A percentile compares a stretch with the other conserved stretches of the same genome.
Conservation (phyloP, 2,888 invertebrate species). For the Cosmia pyralina region DNA sequence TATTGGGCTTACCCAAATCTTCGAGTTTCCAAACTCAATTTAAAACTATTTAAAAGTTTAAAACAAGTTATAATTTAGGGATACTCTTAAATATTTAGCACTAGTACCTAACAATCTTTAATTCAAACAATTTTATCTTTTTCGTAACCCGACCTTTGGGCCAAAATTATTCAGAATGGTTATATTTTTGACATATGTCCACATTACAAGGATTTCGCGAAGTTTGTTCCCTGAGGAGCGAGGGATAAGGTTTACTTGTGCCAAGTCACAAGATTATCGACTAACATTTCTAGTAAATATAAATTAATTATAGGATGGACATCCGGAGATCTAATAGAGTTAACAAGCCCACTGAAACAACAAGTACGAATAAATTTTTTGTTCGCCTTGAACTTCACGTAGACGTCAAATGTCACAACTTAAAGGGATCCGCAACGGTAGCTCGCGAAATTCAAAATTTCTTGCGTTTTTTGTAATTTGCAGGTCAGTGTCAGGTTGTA, state of each 20-base stretch:
- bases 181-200: conserved; percentile 56
- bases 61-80: conserved; percentile 47
- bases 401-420: conserved; percentile 14
- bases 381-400: conserved; percentile 7
- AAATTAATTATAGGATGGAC: conserved; percentile 10
- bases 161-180: conserved; percentile 43
- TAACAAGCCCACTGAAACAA: conserved; percentile 20
- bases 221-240: conserved; percentile 41
- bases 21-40: conserved; percentile 53
- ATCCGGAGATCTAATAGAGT: background rate
- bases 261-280: conserved; percentile 33
- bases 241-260: conserved; percentile 25
- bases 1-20: conserved; percentile 26
- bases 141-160: conserved; percentile 33
- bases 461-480: no score
- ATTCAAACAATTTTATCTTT: conserved; percentile 51
- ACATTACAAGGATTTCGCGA: conserved; percentile 46
- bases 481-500: no score
- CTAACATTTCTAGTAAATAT: conserved; percentile 31
- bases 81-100: conserved; percentile 49
- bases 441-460: no score
- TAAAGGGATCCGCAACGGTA: background rate
- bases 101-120: conserved; percentile 58
- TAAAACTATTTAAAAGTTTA: conserved; percentile 43
- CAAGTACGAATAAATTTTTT: conserved; percentile 9